Evolutionary conservation across 2,797 vertebrate species (phyloP), one percentile per base, ranked within the genome.

Genomic region (Halcyon chelicuti): DNA sequence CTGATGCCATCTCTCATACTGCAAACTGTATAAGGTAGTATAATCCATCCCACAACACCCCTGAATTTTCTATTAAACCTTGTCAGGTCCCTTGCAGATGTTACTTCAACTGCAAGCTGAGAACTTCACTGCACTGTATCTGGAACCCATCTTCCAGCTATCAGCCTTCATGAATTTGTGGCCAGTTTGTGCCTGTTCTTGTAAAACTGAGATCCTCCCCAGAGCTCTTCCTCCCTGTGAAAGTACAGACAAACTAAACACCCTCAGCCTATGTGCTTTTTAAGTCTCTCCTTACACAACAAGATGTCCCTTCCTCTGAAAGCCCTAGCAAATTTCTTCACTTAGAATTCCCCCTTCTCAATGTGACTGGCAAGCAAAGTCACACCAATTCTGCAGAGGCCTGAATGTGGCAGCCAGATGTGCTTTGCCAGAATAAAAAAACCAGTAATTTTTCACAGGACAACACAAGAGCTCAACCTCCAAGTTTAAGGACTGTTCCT

Each of bases 401-500:
- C 76, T 57, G 72, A 46, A 67, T 13, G 12, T 6, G 15, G 68
- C 47, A 88, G 57, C 35, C 0, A 0, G 44, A 73, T 0, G 0
- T 37, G 22, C 40, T 74, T 12, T 33, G 20, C 49, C 60, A 44
- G 54, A 42, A 37, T n/a, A 47, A 83, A 85, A 87, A 44, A 35
- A 54, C 40, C 21, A 60, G n/a, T 29, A 60, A 26, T 54, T 88
- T 77, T 82, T 60, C 86, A 86, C 49, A 86, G 16, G 57, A 72
- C 44, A 60, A 57, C 31, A 52, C 6, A 8, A 76, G n/a, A 81
- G 28, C 61, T 90, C 60, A n/a, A 14, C 21, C 21, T 83, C 44
- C 52, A 65, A 44, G 13, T 51, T 35, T 26, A 37, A 61, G 40
- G 11, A 37, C 44, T 28, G 14, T 6, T 86, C 40, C 49, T 83